phyloP scores from a whole-genome alignment of 1,140 invertebrate species.

The Piezodorus guildinii region DNA sequence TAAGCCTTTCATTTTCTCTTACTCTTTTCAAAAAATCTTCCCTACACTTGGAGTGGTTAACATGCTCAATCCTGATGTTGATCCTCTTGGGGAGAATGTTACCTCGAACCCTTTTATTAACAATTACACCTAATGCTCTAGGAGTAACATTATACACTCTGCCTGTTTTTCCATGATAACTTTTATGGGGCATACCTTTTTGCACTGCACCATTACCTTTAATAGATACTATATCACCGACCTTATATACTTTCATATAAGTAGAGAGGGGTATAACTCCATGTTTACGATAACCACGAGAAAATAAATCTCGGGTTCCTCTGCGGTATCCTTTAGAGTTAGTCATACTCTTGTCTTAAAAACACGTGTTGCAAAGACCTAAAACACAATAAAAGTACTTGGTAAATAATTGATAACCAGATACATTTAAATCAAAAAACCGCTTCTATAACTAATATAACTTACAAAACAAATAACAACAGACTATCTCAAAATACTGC shows the following conservation, averaged over 20 bases:
- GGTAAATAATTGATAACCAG: too few relatives aligned
- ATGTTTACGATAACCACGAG: conserved; percentile 84
- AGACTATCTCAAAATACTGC: too few relatives aligned
- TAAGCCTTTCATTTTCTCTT: conserved; percentile 73
- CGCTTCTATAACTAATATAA: too few relatives aligned
- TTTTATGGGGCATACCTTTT: conserved; percentile 99
- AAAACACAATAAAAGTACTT: too few relatives aligned
- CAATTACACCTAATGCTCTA: conserved; percentile 94
- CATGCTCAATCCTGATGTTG: conserved; percentile 94
- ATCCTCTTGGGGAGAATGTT: conserved; percentile 91
- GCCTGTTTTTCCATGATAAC: conserved; percentile 97
- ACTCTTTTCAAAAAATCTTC: conserved; percentile 90
- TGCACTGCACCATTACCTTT: conserved; percentile 98
- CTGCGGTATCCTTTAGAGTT: conserved; percentile 97
- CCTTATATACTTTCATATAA: conserved; percentile 95
- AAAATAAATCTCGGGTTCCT: conserved; percentile 95
- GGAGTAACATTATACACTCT: conserved; percentile 95
- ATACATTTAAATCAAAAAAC: too few relatives aligned
- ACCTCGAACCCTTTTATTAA: conserved; percentile 93
- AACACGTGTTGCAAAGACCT: too few relatives aligned
- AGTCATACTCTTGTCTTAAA: conserved; percentile 65
- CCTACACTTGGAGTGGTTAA: conserved; percentile 93
- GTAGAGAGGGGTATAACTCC: conserved; percentile 90
- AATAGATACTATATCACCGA: conserved; percentile 96
- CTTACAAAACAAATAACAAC: too few relatives aligned